Conservation (phyloP, 2,888 invertebrate genomes). For the Baronia brevicornis region DNA sequence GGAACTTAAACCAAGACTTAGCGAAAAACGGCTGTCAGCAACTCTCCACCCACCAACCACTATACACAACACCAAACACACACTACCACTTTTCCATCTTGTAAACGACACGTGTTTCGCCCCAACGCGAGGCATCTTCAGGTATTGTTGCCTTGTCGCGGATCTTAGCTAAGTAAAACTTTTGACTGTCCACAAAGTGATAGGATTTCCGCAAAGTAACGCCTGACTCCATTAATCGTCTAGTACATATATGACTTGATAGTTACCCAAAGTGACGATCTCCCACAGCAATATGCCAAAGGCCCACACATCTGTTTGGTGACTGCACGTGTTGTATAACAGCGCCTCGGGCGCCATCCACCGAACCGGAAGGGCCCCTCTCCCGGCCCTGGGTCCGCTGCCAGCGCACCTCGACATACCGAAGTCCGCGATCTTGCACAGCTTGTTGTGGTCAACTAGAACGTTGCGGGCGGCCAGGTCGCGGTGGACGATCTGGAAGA, state of each 20-base stretch:
- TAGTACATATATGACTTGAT: neutral
- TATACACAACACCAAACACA: too few species aligned
- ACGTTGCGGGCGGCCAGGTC: slow-evolving; percentile 90
- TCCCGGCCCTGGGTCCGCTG: slow-evolving; percentile 52
- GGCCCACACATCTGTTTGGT: slow-evolving; percentile 90
- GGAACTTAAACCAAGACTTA: too few species aligned
- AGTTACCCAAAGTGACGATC: slow-evolving; percentile 86
- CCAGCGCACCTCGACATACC: slow-evolving; percentile 85
- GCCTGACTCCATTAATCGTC: neutral
- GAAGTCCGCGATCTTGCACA: slow-evolving; percentile 92
- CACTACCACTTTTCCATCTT: too few species aligned
- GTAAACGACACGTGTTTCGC: neutral
- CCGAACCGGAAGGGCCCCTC: slow-evolving; percentile 80
- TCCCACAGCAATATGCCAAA: slow-evolving; percentile 92
- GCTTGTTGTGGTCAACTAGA: slow-evolving; percentile 87
- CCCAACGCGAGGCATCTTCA: too few species aligned
- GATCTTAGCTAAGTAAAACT: too few species aligned
- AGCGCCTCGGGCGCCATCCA: slow-evolving; percentile 94
- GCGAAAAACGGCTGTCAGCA: too few species aligned
- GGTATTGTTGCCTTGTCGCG: too few species aligned
- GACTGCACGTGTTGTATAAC: slow-evolving; percentile 85
- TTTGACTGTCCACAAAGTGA: too few species aligned
- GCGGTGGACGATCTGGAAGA: slow-evolving; percentile 85
- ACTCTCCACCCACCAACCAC: too few species aligned
- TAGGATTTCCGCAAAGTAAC: too few species aligned